Base-by-base conservation (phyloP, 2,797 vertebrate species). In the Gymnothorax reevesii region DNA sequence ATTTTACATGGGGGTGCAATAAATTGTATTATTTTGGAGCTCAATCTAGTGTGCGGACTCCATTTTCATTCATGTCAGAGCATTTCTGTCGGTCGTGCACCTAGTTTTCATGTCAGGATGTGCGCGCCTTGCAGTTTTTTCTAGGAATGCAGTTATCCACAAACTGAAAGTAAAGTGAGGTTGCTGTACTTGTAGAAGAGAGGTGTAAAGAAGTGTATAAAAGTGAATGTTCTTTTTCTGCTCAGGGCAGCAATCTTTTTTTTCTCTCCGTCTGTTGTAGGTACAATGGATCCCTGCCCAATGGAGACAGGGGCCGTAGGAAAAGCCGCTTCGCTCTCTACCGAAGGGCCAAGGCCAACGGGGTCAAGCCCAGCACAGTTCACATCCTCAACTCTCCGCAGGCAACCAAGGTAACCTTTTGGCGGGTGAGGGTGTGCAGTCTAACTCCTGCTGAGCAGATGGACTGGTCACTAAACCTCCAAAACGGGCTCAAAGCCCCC, bases 251-350 rank as follows among this genome's bases (percentile, higher is more conserved):
- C 5, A 9, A 12, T 20, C n/a, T 3, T 33, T 42, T 88, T 66
- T 20, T 12, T 52, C 84, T 86, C 15, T 90, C 57, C 83, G 0
- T 91, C 20, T 75, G 75, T 90, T 89, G 85, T 94, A 99, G 98
- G 94, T 99, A 99, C 94, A 99, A 99, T 96, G 98, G 98, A 94
- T 98, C 97, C 87, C 97, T 99, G 89, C 98, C 99, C 84, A 99
- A 95, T 1, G 98, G 99, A 90, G 99, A 99, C 94, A 94, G 98
- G 88, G 99, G 98, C 55, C 96, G 99, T 90, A 96, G 98, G 95
- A 99, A 98, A 97, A 99, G 98, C 96, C 97, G 99, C 92, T 99
- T 99, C 94, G 97, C 99, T 84, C 97, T 99, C 64, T 98, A 96
- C 90, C 99, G 96, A 90, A 94, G 97, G 92, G 94, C 96, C 25